Evolutionary conservation across 2,113 vertebrate genomes (phyloP), one percentile per base, ranked within the genome.

Genomic region (Halcyon malimbica): DNA sequence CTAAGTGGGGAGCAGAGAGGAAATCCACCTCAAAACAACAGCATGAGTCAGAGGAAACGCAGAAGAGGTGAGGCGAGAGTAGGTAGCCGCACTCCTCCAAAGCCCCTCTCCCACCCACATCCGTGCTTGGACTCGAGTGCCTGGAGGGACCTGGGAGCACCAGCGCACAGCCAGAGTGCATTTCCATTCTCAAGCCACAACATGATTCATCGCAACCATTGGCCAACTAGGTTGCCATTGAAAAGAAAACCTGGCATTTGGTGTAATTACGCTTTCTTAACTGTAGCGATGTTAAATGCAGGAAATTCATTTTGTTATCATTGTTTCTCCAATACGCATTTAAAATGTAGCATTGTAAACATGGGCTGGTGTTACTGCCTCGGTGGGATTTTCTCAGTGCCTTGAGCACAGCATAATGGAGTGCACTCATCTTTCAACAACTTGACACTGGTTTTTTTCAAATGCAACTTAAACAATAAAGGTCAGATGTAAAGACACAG

Each of bases 391-490:
- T 90, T 96, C 78, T 54, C 41, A 83, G 41, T 35, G 68, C 71
- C 91, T 63, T 73, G 41, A 90, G 71, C 35, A 44, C 31, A 71
- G 51, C 54, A 62, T 33, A 95, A 87, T 63, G 64, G 75, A 90
- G 39, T 5, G 19, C 85, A 79, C 67, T 83, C 68, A 77, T 93
- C 92, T 95, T 94, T 93, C 93, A 96, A 64, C 80, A 86, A 31
- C 56, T 28, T 67, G 68, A 76, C 69, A 46, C 44, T 64, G 69
- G 73, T 75, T 48, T 62, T 90, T 67, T 63, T 57, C 54, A 87
- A 83, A 96, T 75, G 51, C 70, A 88, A 67, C 56, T 94, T 92
- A 81, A 96, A 93, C 69, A 90, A 92, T 96, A 82, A 87, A 90
- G 93, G 79, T 90, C 85, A 94, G 56, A 84, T 87, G 85, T 80